These are phyloP conservation scores for Orestias chungarensis DNA, from an alignment of 2,797 vertebrate species.

Conservation along the genomic window DNA sequence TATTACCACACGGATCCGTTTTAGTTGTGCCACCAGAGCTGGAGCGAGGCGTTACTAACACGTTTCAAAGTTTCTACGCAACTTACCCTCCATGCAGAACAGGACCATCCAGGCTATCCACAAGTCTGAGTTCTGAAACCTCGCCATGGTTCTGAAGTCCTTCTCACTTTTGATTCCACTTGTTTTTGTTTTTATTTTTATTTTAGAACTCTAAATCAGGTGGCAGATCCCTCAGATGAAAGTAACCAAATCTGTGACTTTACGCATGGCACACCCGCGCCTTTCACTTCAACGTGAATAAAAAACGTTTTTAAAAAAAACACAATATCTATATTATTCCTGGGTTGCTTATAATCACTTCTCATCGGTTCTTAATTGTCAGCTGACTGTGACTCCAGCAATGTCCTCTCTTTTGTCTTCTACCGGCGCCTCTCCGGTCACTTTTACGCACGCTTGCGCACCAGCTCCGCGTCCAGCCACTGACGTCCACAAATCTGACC, in stretches of 20 bases:
- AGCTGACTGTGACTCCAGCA: slow-evolving; percentile 38
- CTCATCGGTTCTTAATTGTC: slow-evolving; percentile 12
- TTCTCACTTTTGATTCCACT: slow-evolving; percentile 22
- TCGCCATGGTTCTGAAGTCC: slow-evolving; percentile 74
- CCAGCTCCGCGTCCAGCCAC: slow-evolving; percentile 29
- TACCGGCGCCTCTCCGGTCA: slow-evolving; percentile 33
- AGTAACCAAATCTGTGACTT: slow-evolving; percentile 43
- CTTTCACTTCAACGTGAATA: slow-evolving; percentile 1
- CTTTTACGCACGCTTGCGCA: slow-evolving; percentile 40
- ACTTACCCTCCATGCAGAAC: slow-evolving; percentile 82
- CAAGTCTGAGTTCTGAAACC: slow-evolving; percentile 83
- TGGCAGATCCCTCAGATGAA: slow-evolving; percentile 48
- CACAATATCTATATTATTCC: no score
- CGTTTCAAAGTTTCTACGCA: slow-evolving; percentile 24
- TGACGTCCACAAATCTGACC: neutral
- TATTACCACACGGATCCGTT: slow-evolving; percentile 43
- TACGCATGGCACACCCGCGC: slow-evolving; percentile 36
- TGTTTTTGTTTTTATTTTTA: slow-evolving; percentile 16
- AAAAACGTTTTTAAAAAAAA: no score
- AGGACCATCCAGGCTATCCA: slow-evolving; percentile 84
- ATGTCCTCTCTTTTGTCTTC: slow-evolving; percentile 21
- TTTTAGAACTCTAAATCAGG: slow-evolving; percentile 22
- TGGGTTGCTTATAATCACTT: slow-evolving; percentile 11
- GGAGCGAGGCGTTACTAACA: neutral
- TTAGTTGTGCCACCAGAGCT: neutral